Evolutionary conservation across 2,797 vertebrate species (phyloP).

Genomic region (Ptychobarbus kaznakovi): DNA sequence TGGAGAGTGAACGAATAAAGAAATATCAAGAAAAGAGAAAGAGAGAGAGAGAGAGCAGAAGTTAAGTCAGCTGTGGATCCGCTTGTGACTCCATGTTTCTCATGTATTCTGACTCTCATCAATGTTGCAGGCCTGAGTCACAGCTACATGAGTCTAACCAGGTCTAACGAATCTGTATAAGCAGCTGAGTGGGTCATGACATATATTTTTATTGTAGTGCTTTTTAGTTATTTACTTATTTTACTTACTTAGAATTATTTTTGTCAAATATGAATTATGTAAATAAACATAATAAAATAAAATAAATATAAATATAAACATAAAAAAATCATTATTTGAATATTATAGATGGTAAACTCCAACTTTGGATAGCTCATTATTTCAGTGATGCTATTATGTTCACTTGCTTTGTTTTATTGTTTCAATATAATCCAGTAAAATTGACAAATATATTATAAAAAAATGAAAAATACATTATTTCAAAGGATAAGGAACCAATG

Average conservation of each 20-base stretch:
- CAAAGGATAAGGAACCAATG: neutral
- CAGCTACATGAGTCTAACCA: constrained; percentile 55
- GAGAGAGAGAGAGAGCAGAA: constrained; percentile 2
- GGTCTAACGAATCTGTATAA: neutral
- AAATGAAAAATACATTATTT: neutral
- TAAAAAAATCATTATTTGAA: neutral
- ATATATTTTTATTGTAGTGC: neutral
- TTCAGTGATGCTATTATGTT: neutral
- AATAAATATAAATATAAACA: too few relatives aligned
- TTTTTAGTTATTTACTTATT: neutral
- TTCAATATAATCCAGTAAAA: neutral
- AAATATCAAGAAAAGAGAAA: constrained; percentile 7
- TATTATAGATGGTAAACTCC: neutral
- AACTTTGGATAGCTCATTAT: neutral
- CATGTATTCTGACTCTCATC: constrained; percentile 67
- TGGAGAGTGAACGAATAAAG: constrained; percentile 22
- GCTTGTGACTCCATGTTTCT: constrained; percentile 12
- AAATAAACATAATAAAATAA: neutral
- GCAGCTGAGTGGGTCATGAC: neutral
- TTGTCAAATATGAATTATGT: neutral
- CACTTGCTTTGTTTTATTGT: neutral
- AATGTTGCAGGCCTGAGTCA: constrained; percentile 67
- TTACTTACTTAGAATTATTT: too few relatives aligned
- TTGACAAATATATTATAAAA: neutral
- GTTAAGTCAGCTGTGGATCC: constrained; percentile 55